Conservation (phyloP, 2,888 invertebrate genomes). For the Chorisops tibialis region DNA sequence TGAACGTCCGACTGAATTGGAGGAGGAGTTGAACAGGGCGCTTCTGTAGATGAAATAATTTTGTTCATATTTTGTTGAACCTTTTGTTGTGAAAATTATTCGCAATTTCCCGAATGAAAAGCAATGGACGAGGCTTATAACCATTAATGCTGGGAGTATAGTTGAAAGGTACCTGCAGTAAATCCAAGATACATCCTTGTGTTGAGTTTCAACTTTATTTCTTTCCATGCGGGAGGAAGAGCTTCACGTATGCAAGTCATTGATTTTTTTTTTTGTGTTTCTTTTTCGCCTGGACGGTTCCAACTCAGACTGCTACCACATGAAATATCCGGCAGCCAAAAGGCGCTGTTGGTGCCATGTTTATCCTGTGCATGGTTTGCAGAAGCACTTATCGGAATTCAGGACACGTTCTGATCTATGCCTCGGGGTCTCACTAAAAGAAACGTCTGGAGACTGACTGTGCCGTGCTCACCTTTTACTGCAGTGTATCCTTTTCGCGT, state of each 20-base stretch:
- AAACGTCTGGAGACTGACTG: slow-evolving; percentile 23
- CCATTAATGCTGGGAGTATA: too few relatives aligned
- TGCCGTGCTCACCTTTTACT: slow-evolving; percentile 30
- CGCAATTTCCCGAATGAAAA: too few relatives aligned
- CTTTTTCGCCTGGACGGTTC: slow-evolving; percentile 13
- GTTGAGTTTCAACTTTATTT: too few relatives aligned
- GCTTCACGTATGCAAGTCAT: slow-evolving; percentile 22
- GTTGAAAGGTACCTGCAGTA: too few relatives aligned
- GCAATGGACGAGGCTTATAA: too few relatives aligned
- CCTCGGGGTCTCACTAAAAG: slow-evolving; percentile 31
- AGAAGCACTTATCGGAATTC: slow-evolving; percentile 24
- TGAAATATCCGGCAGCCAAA: neutral
- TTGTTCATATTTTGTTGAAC: too few relatives aligned
- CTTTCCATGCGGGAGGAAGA: neutral
- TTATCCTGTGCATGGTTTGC: neutral
- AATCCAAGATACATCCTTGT: too few relatives aligned
- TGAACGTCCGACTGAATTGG: too few relatives aligned
- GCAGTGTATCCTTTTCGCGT: slow-evolving; percentile 30
- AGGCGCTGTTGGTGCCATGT: slow-evolving; percentile 16
- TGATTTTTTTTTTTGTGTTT: slow-evolving; percentile 11
- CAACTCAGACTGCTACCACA: neutral
- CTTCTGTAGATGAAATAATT: too few relatives aligned
- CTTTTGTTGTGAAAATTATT: too few relatives aligned
- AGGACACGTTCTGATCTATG: slow-evolving; percentile 31
- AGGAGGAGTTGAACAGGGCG: too few relatives aligned